Base-by-base conservation (phyloP, 2,888 invertebrate species). In the Leptarthrus brevirostris region DNA sequence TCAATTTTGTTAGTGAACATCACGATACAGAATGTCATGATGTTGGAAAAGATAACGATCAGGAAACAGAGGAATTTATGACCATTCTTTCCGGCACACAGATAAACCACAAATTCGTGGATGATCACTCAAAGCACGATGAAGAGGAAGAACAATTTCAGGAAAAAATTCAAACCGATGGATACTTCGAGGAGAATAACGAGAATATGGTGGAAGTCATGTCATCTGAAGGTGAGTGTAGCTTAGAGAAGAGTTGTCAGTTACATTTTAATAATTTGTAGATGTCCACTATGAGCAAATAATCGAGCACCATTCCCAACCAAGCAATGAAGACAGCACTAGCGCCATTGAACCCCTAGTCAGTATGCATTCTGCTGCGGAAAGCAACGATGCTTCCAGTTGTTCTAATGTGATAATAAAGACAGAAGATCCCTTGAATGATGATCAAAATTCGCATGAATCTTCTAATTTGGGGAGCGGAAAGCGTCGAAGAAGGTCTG, bases 171-270 rank as follows among this genome's bases (percentile, higher is more conserved):
- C 44, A 74, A 6, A 16, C 18, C 0, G 75, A 75, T 22, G 75
- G 75, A 40, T 76, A 74, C 34, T 77, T 75, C 20, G 70, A 71
- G 14, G 72, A 72, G n/a, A 75, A 54, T 56, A 72, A 58, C 10
- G 76, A 56, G 44, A 74, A 75, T 30, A 78, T 76, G 76, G 75
- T 78, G 18, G 78, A 78, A 56, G 74, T 77, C 12, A 73, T 76
- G 3, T 44, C 76, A n/a, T n/a, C n/a, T 1, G 76, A 75, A 18
- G 77, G 76, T 76, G 66, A 72, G 49, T 4, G n/a, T n/a, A n/a
- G n/a, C n/a, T n/a, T n/a, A n/a, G n/a, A n/a, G n/a, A n/a, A n/a
- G n/a, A n/a, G n/a, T n/a, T n/a, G 3, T 40, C 40, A 6, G 22
- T 22, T 6, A 20, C 34, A 36, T 18, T 20, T 70, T 1, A 1